Conservation (phyloP, 2,888 invertebrate species). For the Lasioglossum zephyrum region DNA sequence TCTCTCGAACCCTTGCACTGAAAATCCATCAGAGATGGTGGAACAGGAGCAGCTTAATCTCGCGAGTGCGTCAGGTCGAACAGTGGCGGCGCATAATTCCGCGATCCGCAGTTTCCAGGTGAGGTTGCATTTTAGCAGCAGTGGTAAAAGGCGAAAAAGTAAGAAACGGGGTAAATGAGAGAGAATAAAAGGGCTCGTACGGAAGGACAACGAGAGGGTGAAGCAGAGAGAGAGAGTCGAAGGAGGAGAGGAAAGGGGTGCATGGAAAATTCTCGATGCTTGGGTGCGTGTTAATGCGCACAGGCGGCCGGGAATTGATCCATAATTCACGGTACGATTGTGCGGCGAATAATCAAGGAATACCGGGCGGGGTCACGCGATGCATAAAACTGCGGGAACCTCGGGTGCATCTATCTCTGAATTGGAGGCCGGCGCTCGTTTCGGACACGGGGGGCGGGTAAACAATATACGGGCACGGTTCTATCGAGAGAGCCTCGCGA, state of each 20-base stretch:
- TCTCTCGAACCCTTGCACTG: neutral
- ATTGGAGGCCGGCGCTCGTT: slow-evolving; percentile 21
- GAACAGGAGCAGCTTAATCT: neutral
- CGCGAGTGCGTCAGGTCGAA: neutral
- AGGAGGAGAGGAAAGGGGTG: neutral
- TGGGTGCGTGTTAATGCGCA: slow-evolving; percentile 37
- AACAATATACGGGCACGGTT: slow-evolving; percentile 41
- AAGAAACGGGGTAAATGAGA: neutral
- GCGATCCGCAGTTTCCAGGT: neutral
- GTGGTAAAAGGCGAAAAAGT: neutral
- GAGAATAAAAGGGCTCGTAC: neutral
- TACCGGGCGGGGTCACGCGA: slow-evolving; percentile 44
- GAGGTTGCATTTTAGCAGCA: neutral
- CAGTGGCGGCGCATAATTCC: neutral
- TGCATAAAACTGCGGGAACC: slow-evolving; percentile 48
- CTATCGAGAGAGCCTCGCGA: slow-evolving; percentile 18
- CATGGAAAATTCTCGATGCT: slow-evolving; percentile 26
- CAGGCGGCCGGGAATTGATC: slow-evolving; percentile 43
- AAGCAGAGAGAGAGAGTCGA: neutral
- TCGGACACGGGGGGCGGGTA: slow-evolving; percentile 8
- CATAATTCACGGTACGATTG: slow-evolving; percentile 62
- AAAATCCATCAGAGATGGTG: neutral
- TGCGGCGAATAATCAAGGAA: slow-evolving; percentile 50
- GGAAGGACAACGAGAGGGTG: neutral
- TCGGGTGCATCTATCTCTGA: slow-evolving; percentile 31